Evolutionary conservation across 2,888 invertebrate species (phyloP).

Genomic region (Diarsia rubi): DNA sequence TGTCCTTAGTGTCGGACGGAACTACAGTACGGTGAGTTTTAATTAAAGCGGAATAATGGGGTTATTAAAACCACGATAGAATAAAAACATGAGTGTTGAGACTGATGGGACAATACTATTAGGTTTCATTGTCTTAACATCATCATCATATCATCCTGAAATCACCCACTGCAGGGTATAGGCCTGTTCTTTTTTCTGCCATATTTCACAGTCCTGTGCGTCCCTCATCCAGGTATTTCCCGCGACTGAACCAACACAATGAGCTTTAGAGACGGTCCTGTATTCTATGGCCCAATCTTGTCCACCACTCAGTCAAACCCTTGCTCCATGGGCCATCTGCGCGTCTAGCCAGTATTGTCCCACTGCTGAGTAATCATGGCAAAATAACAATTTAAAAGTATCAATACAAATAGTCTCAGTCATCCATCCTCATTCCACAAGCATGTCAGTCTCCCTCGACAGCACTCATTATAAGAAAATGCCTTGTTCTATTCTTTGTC

Average conservation of each 20-base stretch:
- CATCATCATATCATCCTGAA: too few relatives aligned
- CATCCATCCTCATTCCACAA: not conserved
- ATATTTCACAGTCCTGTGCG: too few relatives aligned
- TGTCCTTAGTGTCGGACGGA: not conserved
- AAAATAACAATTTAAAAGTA: not conserved
- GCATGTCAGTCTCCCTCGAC: not conserved
- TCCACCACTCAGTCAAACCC: too few relatives aligned
- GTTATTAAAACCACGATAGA: not conserved
- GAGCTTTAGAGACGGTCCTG: too few relatives aligned
- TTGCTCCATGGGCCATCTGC: too few relatives aligned
- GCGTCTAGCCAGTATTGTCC: too few relatives aligned
- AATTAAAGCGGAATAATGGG: not conserved
- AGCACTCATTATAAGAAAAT: constrained; percentile 17
- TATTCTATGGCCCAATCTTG: too few relatives aligned
- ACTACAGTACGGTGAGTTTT: not conserved
- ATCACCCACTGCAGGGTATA: not conserved
- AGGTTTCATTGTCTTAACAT: not conserved
- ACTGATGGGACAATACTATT: not conserved
- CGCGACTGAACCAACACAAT: too few relatives aligned
- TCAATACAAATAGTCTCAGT: not conserved
- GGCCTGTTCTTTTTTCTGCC: too few relatives aligned
- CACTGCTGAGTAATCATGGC: not conserved
- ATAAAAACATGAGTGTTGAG: not conserved
- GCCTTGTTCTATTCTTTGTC: constrained; percentile 33
- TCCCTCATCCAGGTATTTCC: too few relatives aligned